Percentiles rank a stretch among this genome's conserved stretches.
Conservation (phyloP, 2,888 invertebrate genomes). For the Limnephilus lunatus region DNA sequence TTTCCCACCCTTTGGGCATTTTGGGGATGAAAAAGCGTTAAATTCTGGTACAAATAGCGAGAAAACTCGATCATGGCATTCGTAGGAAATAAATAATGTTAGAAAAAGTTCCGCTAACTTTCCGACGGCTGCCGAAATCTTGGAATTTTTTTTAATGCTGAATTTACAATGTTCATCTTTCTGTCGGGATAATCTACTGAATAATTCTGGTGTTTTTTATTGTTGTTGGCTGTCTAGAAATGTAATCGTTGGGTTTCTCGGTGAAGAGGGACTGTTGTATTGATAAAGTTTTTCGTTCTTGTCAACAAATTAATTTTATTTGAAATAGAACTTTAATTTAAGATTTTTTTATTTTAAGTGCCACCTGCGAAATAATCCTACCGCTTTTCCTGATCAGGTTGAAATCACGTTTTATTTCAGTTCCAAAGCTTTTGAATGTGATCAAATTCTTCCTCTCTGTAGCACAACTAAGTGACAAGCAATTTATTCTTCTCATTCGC, state of each 20-base stretch:
- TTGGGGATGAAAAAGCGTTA: neutral
- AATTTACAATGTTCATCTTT: neutral
- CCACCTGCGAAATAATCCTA: neutral
- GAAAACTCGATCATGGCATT: slow-evolving; percentile 35
- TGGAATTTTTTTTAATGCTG: neutral
- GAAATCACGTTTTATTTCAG: neutral
- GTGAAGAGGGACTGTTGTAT: neutral
- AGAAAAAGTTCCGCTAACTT: neutral
- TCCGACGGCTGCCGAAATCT: neutral
- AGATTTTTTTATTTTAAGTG: neutral
- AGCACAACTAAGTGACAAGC: neutral
- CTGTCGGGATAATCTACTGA: neutral
- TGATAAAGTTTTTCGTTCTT: neutral
- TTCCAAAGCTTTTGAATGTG: neutral
- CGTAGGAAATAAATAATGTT: slow-evolving; percentile 10
- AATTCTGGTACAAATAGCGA: slow-evolving; percentile 12
- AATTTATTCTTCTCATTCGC: neutral
- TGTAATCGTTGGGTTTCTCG: neutral
- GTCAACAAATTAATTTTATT: neutral
- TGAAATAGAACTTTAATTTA: neutral
- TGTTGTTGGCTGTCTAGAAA: neutral
- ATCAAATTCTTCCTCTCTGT: neutral
- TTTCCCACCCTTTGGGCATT: neutral
- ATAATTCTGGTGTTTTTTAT: neutral
- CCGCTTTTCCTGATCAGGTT: neutral